A percentile compares a stretch with the other conserved stretches of the same genome.
Evolutionary conservation across 2,888 invertebrate genomes (phyloP).

Genomic region (Hesperia comma): DNA sequence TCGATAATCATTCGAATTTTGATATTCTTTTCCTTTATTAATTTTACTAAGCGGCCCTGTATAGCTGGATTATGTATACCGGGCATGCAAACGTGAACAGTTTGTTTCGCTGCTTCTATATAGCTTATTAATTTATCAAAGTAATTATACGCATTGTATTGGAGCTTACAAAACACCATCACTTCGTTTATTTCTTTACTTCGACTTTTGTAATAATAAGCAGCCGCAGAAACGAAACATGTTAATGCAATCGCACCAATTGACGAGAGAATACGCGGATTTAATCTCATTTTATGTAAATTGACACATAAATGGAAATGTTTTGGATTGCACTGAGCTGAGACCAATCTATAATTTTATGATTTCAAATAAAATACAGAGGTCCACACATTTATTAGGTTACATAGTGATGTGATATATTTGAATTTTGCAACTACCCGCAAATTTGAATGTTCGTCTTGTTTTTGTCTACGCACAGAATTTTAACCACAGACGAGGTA

Average conservation of each 20-base stretch:
- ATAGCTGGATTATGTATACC: constrained; percentile 78
- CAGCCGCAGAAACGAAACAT: constrained; percentile 74
- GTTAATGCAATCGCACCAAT: constrained; percentile 71
- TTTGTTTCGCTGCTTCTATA: constrained; percentile 68
- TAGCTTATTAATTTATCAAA: constrained; percentile 76
- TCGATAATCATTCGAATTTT: constrained; percentile 73
- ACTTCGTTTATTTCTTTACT: constrained; percentile 73
- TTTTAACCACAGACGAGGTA: too few species aligned
- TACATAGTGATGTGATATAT: constrained; percentile 49
- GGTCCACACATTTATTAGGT: constrained; percentile 46
- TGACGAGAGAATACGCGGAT: constrained; percentile 67
- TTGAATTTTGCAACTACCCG: constrained; percentile 59
- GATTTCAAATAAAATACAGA: constrained; percentile 66
- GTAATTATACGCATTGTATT: constrained; percentile 73
- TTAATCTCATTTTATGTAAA: constrained; percentile 74
- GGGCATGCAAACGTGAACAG: constrained; percentile 76
- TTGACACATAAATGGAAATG: constrained; percentile 65
- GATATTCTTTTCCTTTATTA: constrained; percentile 68
- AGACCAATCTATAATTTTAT: constrained; percentile 67
- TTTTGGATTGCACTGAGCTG: constrained; percentile 49
- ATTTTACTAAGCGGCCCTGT: constrained; percentile 67
- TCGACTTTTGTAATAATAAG: constrained; percentile 71
- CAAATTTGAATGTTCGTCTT: constrained; percentile 35
- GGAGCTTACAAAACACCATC: constrained; percentile 79
- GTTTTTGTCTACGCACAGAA: too few species aligned